phyloP scores from a whole-genome alignment of 2,113 vertebrate genomes.

The Oncorhynchus keta region DNA sequence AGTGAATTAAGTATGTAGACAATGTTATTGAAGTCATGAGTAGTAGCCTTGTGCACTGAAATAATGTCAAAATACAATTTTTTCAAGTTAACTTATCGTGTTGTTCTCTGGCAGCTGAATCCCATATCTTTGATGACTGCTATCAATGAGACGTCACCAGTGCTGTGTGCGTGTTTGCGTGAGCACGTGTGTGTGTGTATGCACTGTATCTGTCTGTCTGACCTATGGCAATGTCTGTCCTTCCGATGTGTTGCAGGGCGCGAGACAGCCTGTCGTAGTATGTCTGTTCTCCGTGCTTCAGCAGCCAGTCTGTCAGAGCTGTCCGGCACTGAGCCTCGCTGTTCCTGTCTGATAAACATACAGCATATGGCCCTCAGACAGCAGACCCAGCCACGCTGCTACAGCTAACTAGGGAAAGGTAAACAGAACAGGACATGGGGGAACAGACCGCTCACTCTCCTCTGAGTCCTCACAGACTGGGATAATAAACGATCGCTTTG shows the following conservation, averaged over 20 bases:
- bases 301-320: conserved; percentile 66
- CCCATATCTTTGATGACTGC: not conserved
- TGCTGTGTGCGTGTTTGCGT: not conserved
- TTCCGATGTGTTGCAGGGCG: conserved; percentile 68
- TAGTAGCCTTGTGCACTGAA: conserved; percentile 46
- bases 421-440: conserved; percentile 18
- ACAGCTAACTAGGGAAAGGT: conserved; percentile 8
- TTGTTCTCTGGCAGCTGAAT: conserved; percentile 9
- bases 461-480: conserved; percentile 1
- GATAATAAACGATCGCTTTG: not conserved
- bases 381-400: conserved; percentile 6
- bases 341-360: conserved; percentile 41
- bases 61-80: conserved; percentile 27
- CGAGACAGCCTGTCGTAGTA: conserved; percentile 70
- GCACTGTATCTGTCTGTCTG: conserved; percentile 34
- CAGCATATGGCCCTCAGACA: not conserved
- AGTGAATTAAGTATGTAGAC: conserved; percentile 60
- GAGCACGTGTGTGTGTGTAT: not conserved
- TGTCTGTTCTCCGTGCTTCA: conserved; percentile 54
- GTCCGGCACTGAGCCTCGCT: conserved; percentile 46
- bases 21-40: conserved; percentile 38
- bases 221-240: conserved; percentile 72
- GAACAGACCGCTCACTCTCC: conserved; percentile 14
- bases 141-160: no score
- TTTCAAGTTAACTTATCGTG: conserved; percentile 9